Percentiles rank a stretch among this genome's conserved stretches.
phyloP scores from a whole-genome alignment of 2,888 invertebrate genomes.

The Scelioninae gen. 1 region DNA sequence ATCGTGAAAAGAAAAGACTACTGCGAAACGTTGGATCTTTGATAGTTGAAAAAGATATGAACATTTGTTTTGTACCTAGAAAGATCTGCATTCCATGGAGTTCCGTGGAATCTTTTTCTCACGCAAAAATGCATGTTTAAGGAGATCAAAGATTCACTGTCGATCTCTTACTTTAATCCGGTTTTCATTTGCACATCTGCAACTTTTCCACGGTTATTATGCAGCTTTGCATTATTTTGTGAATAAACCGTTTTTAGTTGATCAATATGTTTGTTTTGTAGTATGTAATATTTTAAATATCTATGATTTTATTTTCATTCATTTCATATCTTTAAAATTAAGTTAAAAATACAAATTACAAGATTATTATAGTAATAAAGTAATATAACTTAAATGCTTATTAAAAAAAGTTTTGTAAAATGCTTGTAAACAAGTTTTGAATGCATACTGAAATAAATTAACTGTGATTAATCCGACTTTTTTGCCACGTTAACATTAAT shows the following conservation, averaged over 20 bases:
- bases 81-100: constrained; percentile 34
- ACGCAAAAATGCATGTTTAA: constrained; percentile 52
- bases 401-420: no score
- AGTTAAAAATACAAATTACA: background rate
- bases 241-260: constrained; percentile 2
- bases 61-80: constrained; percentile 26
- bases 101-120: constrained; percentile 35
- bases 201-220: constrained; percentile 44
- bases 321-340: background rate
- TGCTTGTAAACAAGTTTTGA: background rate
- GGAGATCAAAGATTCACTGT: constrained; percentile 54
- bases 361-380: no score
- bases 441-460: background rate
- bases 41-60: constrained; percentile 30
- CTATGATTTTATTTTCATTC: background rate
- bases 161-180: constrained; percentile 44
- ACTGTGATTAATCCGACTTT: background rate
- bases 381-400: no score
- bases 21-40: constrained; percentile 24
- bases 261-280: background rate
- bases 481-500: constrained; percentile 1
- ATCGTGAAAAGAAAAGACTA: constrained; percentile 13
- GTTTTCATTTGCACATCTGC: constrained; percentile 42
- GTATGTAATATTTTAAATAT: background rate
- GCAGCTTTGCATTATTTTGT: constrained; percentile 7